Evolutionary conservation across 2,888 invertebrate species (phyloP), one percentile per base, ranked within the genome.

Genomic region (Geophilus truncorum): DNA sequence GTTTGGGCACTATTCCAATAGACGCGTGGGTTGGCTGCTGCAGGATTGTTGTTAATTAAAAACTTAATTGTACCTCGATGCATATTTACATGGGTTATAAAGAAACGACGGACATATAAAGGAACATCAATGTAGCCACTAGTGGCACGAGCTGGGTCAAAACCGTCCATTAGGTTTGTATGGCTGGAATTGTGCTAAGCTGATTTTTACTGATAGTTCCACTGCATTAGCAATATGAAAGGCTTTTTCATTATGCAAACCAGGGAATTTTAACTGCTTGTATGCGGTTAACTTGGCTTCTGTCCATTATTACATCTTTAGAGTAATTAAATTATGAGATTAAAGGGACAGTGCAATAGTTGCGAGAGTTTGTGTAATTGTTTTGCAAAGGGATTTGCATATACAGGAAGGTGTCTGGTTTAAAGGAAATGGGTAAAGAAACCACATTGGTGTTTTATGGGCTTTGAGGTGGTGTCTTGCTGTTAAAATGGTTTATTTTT

Each of bases 31-130:
- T 23, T 62, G 21, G 25, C 3, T 4, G 51, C 15, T 51, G 18
- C 51, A 51, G 18, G 51, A n/a, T 70, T 70, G 25, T 70, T 70
- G 70, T 70, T 70, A 70, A 70, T 70, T 70, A 70, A 70, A 70
- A 70, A 70, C 70, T 70, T 70, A 70, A 70, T 70, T 25, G 28
- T 70, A 70, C 70, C 70, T 70, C 70, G 25, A 23, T 70, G 70
- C 70, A 70, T 70, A 70, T 70, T 70, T 25, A 70, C 70, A 28
- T 28, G 70, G 25, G 28, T 70, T 70, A 70, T 70, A 25, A 51
- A 51, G 51, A 51, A 51, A 51, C 21, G 51, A 18, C 18, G 51
- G 51, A n/a, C 18, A 18, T 18, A 51, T 32, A 51, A 51, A 23
- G 70, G 21, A 23, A 23, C 70, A 70, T 25, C 25, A 28, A 7